phyloP scores from a whole-genome alignment of 2,113 vertebrate species.

The Paraplagusia blochii region DNA sequence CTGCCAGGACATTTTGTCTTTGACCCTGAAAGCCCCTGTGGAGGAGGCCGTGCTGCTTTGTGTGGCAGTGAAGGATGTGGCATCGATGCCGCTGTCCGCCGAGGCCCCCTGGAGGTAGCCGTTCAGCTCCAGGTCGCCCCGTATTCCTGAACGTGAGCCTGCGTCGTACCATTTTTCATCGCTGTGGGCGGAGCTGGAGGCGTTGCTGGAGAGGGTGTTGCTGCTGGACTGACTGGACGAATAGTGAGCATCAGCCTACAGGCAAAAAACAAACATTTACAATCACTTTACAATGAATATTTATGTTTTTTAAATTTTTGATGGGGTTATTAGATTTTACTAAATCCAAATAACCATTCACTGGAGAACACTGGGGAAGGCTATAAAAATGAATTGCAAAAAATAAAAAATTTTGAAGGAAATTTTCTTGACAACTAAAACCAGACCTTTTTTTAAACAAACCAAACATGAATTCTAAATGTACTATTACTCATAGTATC shows the following conservation, averaged over 20 bases:
- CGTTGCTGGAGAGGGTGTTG: conserved; percentile 95
- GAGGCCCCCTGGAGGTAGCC: conserved; percentile 90
- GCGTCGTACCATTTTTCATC: conserved; percentile 95
- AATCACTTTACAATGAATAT: background rate
- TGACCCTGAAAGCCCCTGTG: conserved; percentile 71
- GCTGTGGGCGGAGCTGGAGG: conserved; percentile 90
- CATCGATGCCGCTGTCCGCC: conserved; percentile 91
- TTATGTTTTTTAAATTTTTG: too few species aligned
- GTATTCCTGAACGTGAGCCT: conserved; percentile 79
- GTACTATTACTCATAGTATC: too few species aligned
- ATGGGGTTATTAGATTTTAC: background rate
- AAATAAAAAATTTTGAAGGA: too few species aligned
- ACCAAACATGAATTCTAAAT: too few species aligned
- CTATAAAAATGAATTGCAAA: too few species aligned
- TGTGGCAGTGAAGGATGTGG: conserved; percentile 87
- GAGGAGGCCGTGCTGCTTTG: conserved; percentile 80
- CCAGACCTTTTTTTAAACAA: too few species aligned
- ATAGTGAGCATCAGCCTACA: conserved; percentile 86
- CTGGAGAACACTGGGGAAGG: background rate
- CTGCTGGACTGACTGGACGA: conserved; percentile 97
- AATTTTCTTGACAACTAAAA: too few species aligned
- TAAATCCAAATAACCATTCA: background rate
- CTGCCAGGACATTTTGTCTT: conserved; percentile 86
- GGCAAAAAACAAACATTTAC: conserved; percentile 3
- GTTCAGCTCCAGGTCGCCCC: conserved; percentile 83